A percentile compares a stretch with the other conserved stretches of the same genome.
phyloP scores from a whole-genome alignment of 2,113 vertebrate species.

The Neofelis nebulosa region DNA sequence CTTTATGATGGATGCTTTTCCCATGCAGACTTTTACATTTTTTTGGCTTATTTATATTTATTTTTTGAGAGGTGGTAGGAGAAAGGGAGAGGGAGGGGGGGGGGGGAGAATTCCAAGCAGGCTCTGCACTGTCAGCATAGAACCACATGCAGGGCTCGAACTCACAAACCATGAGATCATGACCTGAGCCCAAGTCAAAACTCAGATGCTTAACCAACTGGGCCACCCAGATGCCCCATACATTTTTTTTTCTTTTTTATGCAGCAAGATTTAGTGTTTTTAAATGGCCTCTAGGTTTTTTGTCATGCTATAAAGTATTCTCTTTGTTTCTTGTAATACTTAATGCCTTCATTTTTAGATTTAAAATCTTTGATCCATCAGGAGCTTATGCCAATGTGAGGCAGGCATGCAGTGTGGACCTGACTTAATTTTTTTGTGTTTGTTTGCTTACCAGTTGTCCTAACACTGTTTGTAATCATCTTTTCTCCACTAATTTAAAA shows the following conservation, averaged over 20 bases:
- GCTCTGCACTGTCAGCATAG: no score
- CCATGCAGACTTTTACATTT: neutral
- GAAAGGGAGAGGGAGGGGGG: no score
- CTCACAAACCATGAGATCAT: no score
- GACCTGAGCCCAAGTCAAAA: no score
- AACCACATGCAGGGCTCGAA: no score
- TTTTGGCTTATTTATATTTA: no score
- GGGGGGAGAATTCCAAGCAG: no score
- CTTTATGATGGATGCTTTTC: neutral
- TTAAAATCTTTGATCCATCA: neutral
- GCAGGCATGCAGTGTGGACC: neutral
- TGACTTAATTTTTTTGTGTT: neutral
- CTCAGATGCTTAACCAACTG: no score
- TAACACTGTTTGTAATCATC: neutral
- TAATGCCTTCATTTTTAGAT: slow-evolving; percentile 41
- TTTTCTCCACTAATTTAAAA: slow-evolving; percentile 19
- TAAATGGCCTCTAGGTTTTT: neutral
- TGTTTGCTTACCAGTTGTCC: neutral
- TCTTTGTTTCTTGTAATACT: neutral
- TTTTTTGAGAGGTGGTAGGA: no score
- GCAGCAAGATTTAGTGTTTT: neutral
- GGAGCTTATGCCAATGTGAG: neutral
- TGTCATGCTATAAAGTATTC: neutral
- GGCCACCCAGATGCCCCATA: no score
- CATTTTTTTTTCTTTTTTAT: neutral